Evolutionary conservation across 1,140 invertebrate species (phyloP).

Genomic region (Drosophila grimshawi): DNA sequence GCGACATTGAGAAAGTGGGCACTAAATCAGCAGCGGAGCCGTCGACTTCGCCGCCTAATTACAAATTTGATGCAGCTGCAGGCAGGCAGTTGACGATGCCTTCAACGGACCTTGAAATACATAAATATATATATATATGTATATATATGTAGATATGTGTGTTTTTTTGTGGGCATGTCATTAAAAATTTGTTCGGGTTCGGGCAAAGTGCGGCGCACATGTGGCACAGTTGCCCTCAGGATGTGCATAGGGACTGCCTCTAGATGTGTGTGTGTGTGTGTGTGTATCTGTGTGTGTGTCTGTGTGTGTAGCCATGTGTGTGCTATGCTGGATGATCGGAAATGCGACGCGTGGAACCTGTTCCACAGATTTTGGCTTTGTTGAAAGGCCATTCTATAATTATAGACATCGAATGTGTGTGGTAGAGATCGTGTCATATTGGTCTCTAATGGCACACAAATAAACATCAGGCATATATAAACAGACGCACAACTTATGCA

Average conservation of each 20-base stretch:
- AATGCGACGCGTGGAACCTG: slow-evolving; percentile 58
- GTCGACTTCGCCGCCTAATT: slow-evolving; percentile 46
- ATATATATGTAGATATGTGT: not conserved
- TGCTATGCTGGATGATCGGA: slow-evolving; percentile 26
- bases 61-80: slow-evolving; percentile 64
- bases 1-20: slow-evolving; percentile 47
- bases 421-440: slow-evolving; percentile 49
- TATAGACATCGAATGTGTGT: slow-evolving; percentile 36
- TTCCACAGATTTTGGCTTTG: slow-evolving; percentile 50
- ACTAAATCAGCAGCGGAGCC: slow-evolving; percentile 48
- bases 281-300: slow-evolving; percentile 7
- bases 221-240: slow-evolving; percentile 46
- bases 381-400: slow-evolving; percentile 62
- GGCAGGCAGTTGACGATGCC: slow-evolving; percentile 26
- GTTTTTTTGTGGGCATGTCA: slow-evolving; percentile 4
- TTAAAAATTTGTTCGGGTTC: slow-evolving; percentile 58
- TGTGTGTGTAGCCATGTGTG: no score
- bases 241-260: slow-evolving; percentile 10
- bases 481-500: not conserved
- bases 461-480: slow-evolving; percentile 35
- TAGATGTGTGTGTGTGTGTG: slow-evolving; percentile 17
- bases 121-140: slow-evolving; percentile 3
- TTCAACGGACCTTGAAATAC: slow-evolving; percentile 63
- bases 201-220: slow-evolving; percentile 28
- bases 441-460: slow-evolving; percentile 46